phyloP scores from a whole-genome alignment of 2,888 invertebrate species.

The Schizotus pectinicornis region DNA sequence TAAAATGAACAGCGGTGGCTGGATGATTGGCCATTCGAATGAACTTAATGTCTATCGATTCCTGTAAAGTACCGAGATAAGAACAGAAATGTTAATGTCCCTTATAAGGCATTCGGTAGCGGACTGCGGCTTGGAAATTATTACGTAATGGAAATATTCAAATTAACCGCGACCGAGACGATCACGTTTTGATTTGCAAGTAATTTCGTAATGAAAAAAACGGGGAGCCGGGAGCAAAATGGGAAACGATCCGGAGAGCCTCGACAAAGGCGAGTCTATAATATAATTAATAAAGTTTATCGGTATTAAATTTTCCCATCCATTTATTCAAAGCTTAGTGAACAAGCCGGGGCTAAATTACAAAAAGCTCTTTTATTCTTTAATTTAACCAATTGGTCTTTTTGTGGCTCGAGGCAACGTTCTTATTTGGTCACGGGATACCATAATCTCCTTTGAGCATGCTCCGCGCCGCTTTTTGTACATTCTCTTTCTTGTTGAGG shows the following conservation, averaged over 20 bases:
- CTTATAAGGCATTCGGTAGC: constrained; percentile 31
- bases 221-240: not conserved
- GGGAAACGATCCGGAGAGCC: constrained; percentile 10
- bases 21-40: constrained; percentile 31
- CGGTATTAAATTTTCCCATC: constrained; percentile 31
- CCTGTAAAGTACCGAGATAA: constrained; percentile 33
- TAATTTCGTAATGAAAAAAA: constrained; percentile 10
- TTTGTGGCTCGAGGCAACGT: constrained; percentile 31
- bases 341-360: constrained; percentile 34
- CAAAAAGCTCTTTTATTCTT: constrained; percentile 40
- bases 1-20: constrained; percentile 31
- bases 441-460: constrained; percentile 25
- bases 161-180: constrained; percentile 16
- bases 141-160: constrained; percentile 21
- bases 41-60: constrained; percentile 37
- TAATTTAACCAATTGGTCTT: constrained; percentile 43
- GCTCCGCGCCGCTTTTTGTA: constrained; percentile 14
- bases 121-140: constrained; percentile 1
- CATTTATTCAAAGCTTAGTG: constrained; percentile 36
- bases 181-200: constrained; percentile 19
- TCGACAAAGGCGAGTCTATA: constrained; percentile 23
- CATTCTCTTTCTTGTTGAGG: constrained; percentile 17
- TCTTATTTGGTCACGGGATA: constrained; percentile 28
- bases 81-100: constrained; percentile 34
- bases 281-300: constrained; percentile 32